phyloP scores from a whole-genome alignment of 1,140 invertebrate genomes.

The Diabrotica undecimpunctata region DNA sequence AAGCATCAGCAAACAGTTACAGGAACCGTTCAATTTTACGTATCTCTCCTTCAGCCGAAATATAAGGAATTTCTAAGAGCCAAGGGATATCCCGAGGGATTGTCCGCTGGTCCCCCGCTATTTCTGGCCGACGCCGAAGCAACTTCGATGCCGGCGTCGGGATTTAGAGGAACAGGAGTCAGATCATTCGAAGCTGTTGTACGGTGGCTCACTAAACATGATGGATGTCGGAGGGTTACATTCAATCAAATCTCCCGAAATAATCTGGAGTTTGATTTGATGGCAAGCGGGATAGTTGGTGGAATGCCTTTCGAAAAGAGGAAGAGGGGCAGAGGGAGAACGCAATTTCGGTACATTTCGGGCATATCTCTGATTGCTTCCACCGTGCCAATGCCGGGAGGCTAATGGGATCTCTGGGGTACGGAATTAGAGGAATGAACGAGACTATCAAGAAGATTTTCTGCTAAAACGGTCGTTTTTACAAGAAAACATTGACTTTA shows the following conservation, averaged over 20 bases:
- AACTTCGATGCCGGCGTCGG: conserved; percentile 3
- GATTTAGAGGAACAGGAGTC: conserved; percentile 38
- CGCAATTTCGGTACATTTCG: conserved; percentile 22
- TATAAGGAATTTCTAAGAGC: conserved; percentile 30
- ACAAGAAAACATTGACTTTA: too few relatives aligned
- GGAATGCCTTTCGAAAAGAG: background rate
- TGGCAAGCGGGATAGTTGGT: conserved; percentile 28
- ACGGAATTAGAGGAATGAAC: conserved; percentile 5
- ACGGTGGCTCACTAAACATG: conserved; percentile 36
- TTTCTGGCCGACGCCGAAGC: background rate
- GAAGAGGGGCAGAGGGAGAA: conserved; percentile 13
- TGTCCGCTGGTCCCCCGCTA: conserved; percentile 15
- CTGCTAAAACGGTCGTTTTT: too few relatives aligned
- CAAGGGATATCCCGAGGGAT: conserved; percentile 26
- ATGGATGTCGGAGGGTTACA: conserved; percentile 36
- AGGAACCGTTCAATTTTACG: background rate
- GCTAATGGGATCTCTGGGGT: conserved; percentile 18
- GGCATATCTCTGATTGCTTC: conserved; percentile 7
- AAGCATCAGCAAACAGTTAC: background rate
- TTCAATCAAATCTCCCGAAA: conserved; percentile 39
- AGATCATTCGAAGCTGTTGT: conserved; percentile 38
- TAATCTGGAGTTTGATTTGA: conserved; percentile 36
- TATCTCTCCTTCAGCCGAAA: conserved; percentile 9
- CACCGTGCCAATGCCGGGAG: background rate
- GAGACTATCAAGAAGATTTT: too few relatives aligned